A percentile compares a stretch with the other conserved stretches of the same genome.
Conservation (phyloP, 2,113 vertebrate genomes). For the Sula dactylatra region DNA sequence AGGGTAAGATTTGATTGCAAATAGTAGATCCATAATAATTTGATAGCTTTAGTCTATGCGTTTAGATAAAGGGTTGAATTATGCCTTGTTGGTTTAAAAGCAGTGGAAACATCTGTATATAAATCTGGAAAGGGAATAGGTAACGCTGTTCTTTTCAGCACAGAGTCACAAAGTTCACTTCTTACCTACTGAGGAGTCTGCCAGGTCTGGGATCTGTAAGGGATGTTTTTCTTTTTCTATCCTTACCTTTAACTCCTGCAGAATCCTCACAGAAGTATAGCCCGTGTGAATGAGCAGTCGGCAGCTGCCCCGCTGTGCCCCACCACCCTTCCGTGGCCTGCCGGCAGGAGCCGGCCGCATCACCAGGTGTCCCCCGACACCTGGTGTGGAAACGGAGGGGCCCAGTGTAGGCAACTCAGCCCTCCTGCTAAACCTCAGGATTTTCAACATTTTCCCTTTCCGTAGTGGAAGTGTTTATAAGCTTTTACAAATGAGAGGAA, state of each 20-base stretch:
- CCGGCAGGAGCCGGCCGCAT: not conserved
- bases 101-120: not conserved
- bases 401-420: not conserved
- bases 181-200: not conserved
- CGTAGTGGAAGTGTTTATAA: not conserved
- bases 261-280: not conserved
- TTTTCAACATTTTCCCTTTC: not conserved
- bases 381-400: fast-evolving
- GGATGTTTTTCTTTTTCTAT: not conserved
- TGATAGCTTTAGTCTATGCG: not conserved
- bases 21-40: not conserved
- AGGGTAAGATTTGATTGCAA: not conserved
- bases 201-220: not conserved
- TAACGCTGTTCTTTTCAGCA: not conserved
- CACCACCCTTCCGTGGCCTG: too few species aligned
- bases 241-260: not conserved
- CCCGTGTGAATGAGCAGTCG: fast-evolving
- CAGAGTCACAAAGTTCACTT: not conserved
- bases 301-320: not conserved
- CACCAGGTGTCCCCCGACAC: not conserved
- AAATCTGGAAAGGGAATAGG: not conserved
- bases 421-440: not conserved
- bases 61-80: not conserved
- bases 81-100: not conserved
- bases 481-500: not conserved